These are phyloP conservation scores for Electrona antarctica DNA, from an alignment of 2,113 vertebrate species.

Conservation along the genomic window DNA sequence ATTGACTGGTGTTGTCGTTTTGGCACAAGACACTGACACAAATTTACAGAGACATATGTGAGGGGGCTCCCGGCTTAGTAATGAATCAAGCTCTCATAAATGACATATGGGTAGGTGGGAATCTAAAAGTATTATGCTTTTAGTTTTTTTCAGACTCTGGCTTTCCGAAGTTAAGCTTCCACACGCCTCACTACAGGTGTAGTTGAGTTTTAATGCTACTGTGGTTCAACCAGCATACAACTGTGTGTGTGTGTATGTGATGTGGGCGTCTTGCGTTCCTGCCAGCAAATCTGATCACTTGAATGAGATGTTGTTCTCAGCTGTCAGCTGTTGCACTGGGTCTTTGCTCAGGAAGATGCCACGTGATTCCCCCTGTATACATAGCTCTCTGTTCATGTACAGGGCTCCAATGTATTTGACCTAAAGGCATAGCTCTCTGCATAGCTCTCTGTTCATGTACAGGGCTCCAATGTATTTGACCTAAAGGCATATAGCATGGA, in stretches of 20 bases:
- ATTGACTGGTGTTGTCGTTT: conserved; percentile 46
- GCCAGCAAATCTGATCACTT: conserved; percentile 41
- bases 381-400: no score
- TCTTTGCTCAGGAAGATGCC: conserved; percentile 2
- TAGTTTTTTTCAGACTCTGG: conserved; percentile 30
- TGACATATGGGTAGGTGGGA: conserved; percentile 52
- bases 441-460: no score
- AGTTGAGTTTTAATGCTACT: background rate
- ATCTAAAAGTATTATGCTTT: conserved; percentile 4
- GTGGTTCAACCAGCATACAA: background rate
- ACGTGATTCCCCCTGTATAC: background rate
- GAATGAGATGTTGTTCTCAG: conserved; percentile 42
- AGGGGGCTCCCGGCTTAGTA: no score
- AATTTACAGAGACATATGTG: no score
- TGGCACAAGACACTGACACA: conserved; percentile 2
- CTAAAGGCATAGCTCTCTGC: no score
- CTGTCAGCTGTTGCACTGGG: conserved; percentile 21
- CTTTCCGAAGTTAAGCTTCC: no score
- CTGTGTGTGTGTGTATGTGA: background rate
- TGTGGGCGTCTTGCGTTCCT: conserved; percentile 24
- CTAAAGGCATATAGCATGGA: no score
- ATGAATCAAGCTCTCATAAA: conserved; percentile 18
- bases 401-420: no score
- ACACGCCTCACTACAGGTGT: no score
- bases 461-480: no score